These are phyloP conservation scores for Saccostrea echinata DNA, from an alignment of 1,140 invertebrate species.

Conservation along the genomic window DNA sequence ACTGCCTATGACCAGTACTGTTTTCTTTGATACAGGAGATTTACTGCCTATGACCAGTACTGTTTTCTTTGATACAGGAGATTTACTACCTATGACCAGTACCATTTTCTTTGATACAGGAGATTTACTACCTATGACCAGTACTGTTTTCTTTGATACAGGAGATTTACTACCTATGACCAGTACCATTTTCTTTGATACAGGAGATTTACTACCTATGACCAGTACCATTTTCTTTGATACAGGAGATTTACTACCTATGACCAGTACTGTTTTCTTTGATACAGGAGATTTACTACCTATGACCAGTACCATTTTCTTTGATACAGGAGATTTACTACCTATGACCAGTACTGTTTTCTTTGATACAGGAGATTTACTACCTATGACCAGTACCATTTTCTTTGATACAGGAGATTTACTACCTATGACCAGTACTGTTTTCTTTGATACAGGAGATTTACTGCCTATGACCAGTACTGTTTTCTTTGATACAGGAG, in stretches of 20 bases:
- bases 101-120: conserved; percentile 87
- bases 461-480: conserved; percentile 89
- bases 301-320: conserved; percentile 90
- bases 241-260: conserved; percentile 87
- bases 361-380: conserved; percentile 86
- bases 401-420: conserved; percentile 86
- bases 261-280: conserved; percentile 89
- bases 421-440: conserved; percentile 88
- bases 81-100: conserved; percentile 87
- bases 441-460: conserved; percentile 85
- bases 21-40: conserved; percentile 85
- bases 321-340: conserved; percentile 86
- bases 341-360: conserved; percentile 89
- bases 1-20: conserved; percentile 88
- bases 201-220: conserved; percentile 88
- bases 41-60: conserved; percentile 89
- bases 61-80: conserved; percentile 84
- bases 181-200: conserved; percentile 84
- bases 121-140: conserved; percentile 88
- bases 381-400: conserved; percentile 89
- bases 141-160: conserved; percentile 85
- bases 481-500: conserved; percentile 84
- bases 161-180: conserved; percentile 89
- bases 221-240: conserved; percentile 88
- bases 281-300: conserved; percentile 86